Conservation (phyloP, 2,113 vertebrate species). For the Gopherus evgoodei region DNA sequence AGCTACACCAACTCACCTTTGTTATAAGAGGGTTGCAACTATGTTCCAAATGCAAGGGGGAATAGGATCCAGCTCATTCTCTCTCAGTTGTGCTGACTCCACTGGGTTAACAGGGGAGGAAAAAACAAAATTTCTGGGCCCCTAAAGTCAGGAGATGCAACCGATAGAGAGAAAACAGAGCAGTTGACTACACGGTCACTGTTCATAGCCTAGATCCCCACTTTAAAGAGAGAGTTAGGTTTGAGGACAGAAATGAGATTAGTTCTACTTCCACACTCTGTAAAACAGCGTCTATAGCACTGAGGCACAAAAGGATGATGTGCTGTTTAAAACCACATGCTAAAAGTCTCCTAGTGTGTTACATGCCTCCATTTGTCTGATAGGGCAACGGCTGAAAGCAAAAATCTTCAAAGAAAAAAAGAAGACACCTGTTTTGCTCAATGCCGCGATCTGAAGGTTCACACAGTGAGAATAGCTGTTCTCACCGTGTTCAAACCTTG, state of each 20-base stretch:
- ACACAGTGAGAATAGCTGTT: neutral
- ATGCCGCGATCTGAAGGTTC: neutral
- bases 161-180: neutral
- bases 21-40: neutral
- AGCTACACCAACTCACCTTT: neutral
- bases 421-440: neutral
- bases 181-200: neutral
- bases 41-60: neutral
- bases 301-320: neutral
- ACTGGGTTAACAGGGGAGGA: neutral
- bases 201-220: neutral
- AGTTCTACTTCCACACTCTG: neutral
- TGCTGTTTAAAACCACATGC: neutral
- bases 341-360: neutral
- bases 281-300: neutral
- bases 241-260: neutral
- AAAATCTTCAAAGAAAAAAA: neutral
- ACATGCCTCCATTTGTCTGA: neutral
- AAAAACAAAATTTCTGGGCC: neutral
- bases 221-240: neutral
- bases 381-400: neutral
- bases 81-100: neutral
- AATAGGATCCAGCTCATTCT: fast-evolving
- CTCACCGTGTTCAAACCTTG: neutral
- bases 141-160: neutral